Base-by-base conservation (phyloP, 53 echinoderm and acorn worm genomes). In the Apostichopus leukothele region DNA sequence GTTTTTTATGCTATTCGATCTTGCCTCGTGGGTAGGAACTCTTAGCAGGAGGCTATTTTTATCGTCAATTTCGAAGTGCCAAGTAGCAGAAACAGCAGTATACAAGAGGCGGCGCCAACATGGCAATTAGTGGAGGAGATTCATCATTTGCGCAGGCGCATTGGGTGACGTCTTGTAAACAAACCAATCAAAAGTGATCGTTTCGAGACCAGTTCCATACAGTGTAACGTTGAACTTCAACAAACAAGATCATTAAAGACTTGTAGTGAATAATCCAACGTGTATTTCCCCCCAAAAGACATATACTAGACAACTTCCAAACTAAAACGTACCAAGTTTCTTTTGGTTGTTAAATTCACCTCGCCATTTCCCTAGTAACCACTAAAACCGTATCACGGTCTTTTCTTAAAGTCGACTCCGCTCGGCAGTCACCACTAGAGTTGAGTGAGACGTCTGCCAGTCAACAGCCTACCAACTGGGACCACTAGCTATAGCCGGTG, bases 1-100 rank as follows among this genome's bases (percentile, higher is more conserved):
- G 81, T 81, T 59, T 57, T 85, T 27, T 19, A 39, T 85, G 85
- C 85, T 67, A 85, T 13, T 60, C 67, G 85, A 85, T 85, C 39
- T 50, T 85, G 67, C 85, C 85, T 67, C 85, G 66, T 85, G 85
- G 85, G 50, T 63, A 85, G 50, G 67, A 85, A 63, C 85, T 50
- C 85, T 85, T 85, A 67, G 67, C 85, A 67, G 85, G 85, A 85
- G 85, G 85, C 67, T 85, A 85, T 85, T 68, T 85, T 85, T 85
- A 81, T 81, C 81, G 54, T 5, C 51, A 19, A 19, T 59, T 59
- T 53, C 18, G 18, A 20, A 59, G 54, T 81, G 81, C 81, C 81
- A 81, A 81, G n/a, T 21, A 21, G 21, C 21, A 53, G 59, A 59
- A 25, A 81, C 54, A 81, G 20, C 59, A 59, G 60, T 59, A 81